Base-by-base conservation (phyloP, 2,888 invertebrate species). In the Anorthoa munda region DNA sequence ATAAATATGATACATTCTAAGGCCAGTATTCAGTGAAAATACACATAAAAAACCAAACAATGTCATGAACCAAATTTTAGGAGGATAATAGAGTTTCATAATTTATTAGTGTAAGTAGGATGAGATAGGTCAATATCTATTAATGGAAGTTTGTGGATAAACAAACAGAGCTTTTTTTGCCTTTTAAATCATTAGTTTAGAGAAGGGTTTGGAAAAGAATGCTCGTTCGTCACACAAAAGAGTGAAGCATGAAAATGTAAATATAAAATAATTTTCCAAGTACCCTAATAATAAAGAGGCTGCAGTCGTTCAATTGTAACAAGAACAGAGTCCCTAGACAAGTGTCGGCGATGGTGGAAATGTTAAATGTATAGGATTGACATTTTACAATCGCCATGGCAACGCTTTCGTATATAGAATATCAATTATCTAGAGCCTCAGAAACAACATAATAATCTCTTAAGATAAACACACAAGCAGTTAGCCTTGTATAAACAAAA, bases 401-500 rank as follows among this genome's bases (percentile, higher is more conserved):
- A 7, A 39, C 39, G 39, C 39, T 39, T 9, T 39, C 39, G 39
- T 9, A 39, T 0, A 39, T 39, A 39, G 39, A 39, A 39, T 39
- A 0, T 26, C 4, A 26, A 26, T 26, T 31, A 39, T 39, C 39
- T 9, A 39, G 31, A 31, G 7, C 9, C 9, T 9, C 9, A 39
- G 17, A 13, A 13, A 21, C 3, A 2, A 5, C 7, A 13, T 45
- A 39, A 21, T 72, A 7, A 58, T n/a, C 13, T 56, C 23, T 51
- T 51, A 17, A 23, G 48, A 1, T 1, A 70, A 39, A 48, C 18
- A 72, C 4, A 67, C 26, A 56, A 58, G 18, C 26, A 11, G 23
- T 21, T 56, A 17, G 23, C 53, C 60, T 55, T 75, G 18, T 21
- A 21, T 7, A 50, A 31, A 61, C 48, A 31, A 78, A 70, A 75